A percentile compares a stretch with the other conserved stretches of the same genome.
phyloP scores from a whole-genome alignment of 2,113 vertebrate species.

The human region DNA sequence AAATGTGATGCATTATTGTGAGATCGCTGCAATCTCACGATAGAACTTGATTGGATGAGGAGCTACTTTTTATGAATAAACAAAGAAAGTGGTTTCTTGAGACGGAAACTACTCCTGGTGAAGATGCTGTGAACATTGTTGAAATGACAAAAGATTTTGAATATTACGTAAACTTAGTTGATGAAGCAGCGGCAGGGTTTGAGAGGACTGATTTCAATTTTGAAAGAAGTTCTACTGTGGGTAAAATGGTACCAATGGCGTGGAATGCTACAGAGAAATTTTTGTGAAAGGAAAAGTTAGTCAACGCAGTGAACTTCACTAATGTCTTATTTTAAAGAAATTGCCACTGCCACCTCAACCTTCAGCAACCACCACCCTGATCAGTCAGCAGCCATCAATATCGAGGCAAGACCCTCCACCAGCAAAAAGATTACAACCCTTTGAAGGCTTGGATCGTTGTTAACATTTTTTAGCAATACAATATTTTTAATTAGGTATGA shows the following conservation, averaged over 20 bases:
- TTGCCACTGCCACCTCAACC: background rate
- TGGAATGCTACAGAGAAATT: background rate
- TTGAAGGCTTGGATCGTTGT: no score
- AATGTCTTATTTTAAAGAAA: background rate
- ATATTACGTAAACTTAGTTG: background rate
- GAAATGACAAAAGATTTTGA: background rate
- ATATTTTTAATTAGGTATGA: background rate
- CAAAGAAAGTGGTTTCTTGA: background rate
- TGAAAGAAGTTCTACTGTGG: background rate
- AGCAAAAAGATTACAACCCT: background rate
- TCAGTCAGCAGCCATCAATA: background rate
- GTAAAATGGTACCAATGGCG: background rate
- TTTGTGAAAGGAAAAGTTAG: background rate
- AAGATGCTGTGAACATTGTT: background rate
- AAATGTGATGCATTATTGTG: background rate
- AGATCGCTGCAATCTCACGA: background rate
- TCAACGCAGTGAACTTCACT: background rate
- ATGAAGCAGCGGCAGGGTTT: background rate
- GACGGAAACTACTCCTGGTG: background rate
- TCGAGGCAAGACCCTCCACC: background rate
- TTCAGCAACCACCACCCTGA: background rate
- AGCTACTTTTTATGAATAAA: background rate
- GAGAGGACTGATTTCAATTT: background rate
- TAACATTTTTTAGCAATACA: background rate
- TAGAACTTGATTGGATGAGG: background rate